Evolutionary conservation across 1,140 invertebrate genomes (phyloP).

Genomic region (Melanaphis sacchari): DNA sequence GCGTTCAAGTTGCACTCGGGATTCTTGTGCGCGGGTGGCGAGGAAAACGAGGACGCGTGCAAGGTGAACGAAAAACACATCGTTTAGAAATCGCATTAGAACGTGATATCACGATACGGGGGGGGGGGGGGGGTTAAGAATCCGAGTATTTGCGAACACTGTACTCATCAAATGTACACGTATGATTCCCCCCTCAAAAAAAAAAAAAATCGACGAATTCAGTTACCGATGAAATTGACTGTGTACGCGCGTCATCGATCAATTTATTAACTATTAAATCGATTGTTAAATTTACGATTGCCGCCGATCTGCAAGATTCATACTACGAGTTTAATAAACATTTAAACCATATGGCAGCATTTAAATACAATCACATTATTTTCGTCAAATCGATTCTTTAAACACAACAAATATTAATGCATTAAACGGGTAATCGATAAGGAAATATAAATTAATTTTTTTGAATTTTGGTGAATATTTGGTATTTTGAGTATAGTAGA

Average conservation of each 20-base stretch:
- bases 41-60: conserved; percentile 51
- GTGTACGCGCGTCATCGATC: not conserved
- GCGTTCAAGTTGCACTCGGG: conserved; percentile 46
- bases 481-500: not conserved
- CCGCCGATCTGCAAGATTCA: not conserved
- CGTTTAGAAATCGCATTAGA: not conserved
- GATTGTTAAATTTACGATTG: no score
- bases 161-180: no score
- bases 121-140: no score
- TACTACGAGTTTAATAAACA: no score
- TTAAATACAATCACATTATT: not conserved
- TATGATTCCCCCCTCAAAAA: no score
- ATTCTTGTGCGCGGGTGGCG: conserved; percentile 47
- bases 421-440: not conserved
- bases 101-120: not conserved
- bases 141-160: no score
- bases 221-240: not conserved
- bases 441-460: not conserved
- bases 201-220: not conserved
- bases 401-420: not conserved
- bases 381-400: not conserved
- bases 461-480: not conserved
- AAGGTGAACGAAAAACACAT: not conserved
- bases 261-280: not conserved
- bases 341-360: no score